Percentiles rank a stretch among this genome's conserved stretches.
Conservation (phyloP, 2,888 invertebrate species). For the Aproaerema taeniolella region DNA sequence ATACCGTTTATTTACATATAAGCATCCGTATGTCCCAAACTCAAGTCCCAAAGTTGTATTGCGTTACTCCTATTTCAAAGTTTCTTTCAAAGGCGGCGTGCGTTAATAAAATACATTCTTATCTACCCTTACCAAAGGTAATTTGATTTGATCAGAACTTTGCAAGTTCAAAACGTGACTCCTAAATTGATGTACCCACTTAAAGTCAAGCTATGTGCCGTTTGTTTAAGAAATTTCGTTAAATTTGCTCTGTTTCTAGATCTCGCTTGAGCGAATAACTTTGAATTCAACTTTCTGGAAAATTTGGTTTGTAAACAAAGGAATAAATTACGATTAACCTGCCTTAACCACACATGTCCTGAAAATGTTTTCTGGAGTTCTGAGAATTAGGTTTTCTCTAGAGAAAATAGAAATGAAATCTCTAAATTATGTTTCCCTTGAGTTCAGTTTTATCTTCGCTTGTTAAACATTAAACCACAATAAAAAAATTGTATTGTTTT, state of each 20-base stretch:
- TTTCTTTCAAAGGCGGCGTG: constrained; percentile 16
- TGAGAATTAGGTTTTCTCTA: too few relatives aligned
- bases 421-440: too few relatives aligned
- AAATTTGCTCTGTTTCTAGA: background rate
- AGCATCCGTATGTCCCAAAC: constrained; percentile 5
- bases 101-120: constrained; percentile 20
- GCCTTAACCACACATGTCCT: too few relatives aligned
- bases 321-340: too few relatives aligned
- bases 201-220: background rate
- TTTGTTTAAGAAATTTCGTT: background rate
- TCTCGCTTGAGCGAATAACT: background rate
- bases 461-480: too few relatives aligned
- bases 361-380: too few relatives aligned
- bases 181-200: constrained; percentile 8
- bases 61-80: constrained; percentile 16
- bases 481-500: too few relatives aligned
- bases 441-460: too few relatives aligned
- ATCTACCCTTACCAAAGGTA: constrained; percentile 17
- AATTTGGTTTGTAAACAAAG: too few relatives aligned
- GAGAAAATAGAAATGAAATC: too few relatives aligned
- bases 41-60: constrained; percentile 13
- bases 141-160: constrained; percentile 17
- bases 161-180: constrained; percentile 11
- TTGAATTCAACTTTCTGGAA: background rate
- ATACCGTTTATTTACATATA: too few relatives aligned